Base-by-base conservation (phyloP, 2,888 invertebrate species). In the Pristionchus fissidentatus region DNA sequence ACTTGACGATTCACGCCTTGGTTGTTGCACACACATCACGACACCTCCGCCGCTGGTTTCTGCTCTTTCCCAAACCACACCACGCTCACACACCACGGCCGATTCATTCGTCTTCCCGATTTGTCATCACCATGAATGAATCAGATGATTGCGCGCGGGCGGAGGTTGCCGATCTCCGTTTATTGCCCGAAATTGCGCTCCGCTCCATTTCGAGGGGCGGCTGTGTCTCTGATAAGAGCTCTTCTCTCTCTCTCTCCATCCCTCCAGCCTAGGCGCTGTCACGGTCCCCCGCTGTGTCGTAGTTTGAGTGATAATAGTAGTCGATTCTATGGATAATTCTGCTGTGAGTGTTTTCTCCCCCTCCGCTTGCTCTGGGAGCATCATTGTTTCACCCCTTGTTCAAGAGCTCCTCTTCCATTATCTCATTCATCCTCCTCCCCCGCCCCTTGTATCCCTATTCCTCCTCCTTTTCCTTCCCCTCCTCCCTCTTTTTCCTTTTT, bases 31-130 rank as follows among this genome's bases (percentile, higher is more conserved):
- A n/a, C n/a, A n/a, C n/a, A n/a, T n/a, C n/a, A n/a, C n/a, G n/a
- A n/a, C n/a, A n/a, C n/a, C n/a, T n/a, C n/a, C n/a, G n/a, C n/a
- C n/a, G n/a, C n/a, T 26, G 70, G 70, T 22, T 70, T 70, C 70
- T 70, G 70, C 41, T 43, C 26, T 70, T 70, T 41, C 10, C 70
- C 26, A 70, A 41, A 70, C 70, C 70, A 43, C 70, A 70, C 70
- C 70, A 70, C 26, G 38, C 26, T 38, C 70, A 70, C 38, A 38
- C n/a, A n/a, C n/a, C n/a, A n/a, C n/a, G n/a, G n/a, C n/a, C n/a
- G n/a, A n/a, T n/a, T n/a, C n/a, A n/a, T n/a, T n/a, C n/a, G n/a
- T n/a, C 26, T 70, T 70, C 70, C 41, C 43, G 43, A 70, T 70
- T 70, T 70, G 70, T 70, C 70, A 70, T 70, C 70, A n/a, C n/a